Percentiles rank a stretch among this genome's conserved stretches.
Conservation (phyloP, 2,113 vertebrate genomes). For the Muntiacus muntjak region DNA sequence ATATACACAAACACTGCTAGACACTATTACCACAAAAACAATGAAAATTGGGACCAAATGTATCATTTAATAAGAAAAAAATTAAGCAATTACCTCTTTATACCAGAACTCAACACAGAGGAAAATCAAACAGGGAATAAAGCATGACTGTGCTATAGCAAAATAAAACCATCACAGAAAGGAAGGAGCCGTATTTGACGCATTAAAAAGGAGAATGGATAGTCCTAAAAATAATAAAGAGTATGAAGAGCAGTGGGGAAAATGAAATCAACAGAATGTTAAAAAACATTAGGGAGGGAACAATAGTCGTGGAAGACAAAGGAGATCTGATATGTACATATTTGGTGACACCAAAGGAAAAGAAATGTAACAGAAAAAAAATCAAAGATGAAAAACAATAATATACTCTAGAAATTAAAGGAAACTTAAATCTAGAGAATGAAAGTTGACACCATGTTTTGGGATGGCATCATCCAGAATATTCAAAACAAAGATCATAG, state of each 20-base stretch:
- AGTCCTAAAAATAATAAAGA: background rate
- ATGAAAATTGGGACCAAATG: background rate
- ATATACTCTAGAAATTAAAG: background rate
- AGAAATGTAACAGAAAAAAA: background rate
- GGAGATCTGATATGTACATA: background rate
- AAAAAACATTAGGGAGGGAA: background rate
- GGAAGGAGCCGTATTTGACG: background rate
- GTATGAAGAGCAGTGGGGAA: background rate
- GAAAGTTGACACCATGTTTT: background rate
- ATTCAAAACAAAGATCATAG: background rate
- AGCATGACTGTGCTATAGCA: background rate
- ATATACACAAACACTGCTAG: background rate
- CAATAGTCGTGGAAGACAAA: background rate
- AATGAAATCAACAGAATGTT: background rate
- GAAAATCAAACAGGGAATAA: background rate
- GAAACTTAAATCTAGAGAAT: background rate
- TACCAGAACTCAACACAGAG: background rate
- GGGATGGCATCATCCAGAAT: background rate
- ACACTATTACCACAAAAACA: background rate
- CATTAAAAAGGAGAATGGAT: background rate
- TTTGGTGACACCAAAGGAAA: background rate
- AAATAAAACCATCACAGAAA: background rate
- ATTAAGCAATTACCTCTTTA: background rate
- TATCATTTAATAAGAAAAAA: conserved; percentile 9
- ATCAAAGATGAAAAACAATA: background rate